These are phyloP conservation scores for Pseudopodoces humilis DNA, from an alignment of 2,113 vertebrate genomes.

Conservation along the genomic window DNA sequence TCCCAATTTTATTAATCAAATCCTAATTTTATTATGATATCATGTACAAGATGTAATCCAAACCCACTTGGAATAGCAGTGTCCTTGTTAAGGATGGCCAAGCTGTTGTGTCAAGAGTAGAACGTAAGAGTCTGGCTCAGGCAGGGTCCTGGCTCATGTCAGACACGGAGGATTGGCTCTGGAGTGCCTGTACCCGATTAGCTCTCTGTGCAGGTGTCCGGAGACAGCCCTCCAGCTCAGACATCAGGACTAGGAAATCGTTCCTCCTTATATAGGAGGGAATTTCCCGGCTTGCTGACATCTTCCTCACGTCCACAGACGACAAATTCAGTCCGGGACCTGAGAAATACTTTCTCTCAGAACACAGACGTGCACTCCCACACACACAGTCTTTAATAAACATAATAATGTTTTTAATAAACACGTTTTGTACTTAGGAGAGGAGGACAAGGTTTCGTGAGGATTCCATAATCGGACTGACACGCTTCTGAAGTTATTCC, in stretches of 20 bases:
- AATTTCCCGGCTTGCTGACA: neutral
- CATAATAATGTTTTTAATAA: neutral
- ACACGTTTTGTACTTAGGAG: neutral
- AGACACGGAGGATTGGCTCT: neutral
- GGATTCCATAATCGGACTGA: too few species aligned
- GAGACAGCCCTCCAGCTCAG: too few species aligned
- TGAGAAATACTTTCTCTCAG: neutral
- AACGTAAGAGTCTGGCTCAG: fast-evolving
- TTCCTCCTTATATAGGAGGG: fast-evolving
- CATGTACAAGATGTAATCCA: neutral
- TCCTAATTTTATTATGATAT: neutral
- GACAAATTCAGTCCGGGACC: neutral
- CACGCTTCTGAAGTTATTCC: fast-evolving
- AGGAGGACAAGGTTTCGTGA: neutral
- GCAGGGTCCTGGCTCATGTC: fast-evolving
- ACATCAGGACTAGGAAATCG: fast-evolving
- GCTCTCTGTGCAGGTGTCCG: neutral
- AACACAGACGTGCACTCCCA: fast-evolving
- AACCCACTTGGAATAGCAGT: neutral
- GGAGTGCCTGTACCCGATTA: fast-evolving
- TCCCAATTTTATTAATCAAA: neutral
- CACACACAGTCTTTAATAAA: neutral
- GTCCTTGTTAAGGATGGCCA: neutral
- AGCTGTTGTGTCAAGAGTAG: fast-evolving
- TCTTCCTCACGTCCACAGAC: neutral